phyloP scores from a whole-genome alignment of 2,797 vertebrate species.

The Lithobates pipiens region DNA sequence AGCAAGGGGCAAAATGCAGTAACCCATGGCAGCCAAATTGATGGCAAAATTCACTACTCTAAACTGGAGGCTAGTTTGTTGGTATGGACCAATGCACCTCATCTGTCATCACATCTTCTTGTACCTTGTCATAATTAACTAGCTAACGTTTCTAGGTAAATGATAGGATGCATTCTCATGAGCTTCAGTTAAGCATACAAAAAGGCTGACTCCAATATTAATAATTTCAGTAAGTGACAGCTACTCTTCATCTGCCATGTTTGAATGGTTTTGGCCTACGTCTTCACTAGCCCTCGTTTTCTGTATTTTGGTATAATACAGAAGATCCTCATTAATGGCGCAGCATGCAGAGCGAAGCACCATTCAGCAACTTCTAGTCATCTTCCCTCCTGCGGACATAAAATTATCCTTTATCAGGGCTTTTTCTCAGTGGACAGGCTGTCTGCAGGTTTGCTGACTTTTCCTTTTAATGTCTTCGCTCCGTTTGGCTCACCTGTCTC shows the following conservation, averaged over 20 bases:
- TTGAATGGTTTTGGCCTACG: background rate
- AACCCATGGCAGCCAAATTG: too few species aligned
- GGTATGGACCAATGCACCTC: too few species aligned
- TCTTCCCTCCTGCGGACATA: slow-evolving; percentile 40
- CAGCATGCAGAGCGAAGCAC: slow-evolving; percentile 15
- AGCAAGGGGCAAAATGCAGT: too few species aligned
- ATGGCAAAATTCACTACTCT: too few species aligned
- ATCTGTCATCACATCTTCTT: too few species aligned
- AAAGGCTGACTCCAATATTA: background rate
- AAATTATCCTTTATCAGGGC: slow-evolving; percentile 55
- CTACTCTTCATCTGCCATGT: background rate
- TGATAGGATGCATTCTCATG: too few species aligned
- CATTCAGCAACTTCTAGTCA: slow-evolving; percentile 39
- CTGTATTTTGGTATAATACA: slow-evolving; percentile 3
- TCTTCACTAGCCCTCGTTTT: background rate
- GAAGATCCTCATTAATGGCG: slow-evolving; percentile 47
- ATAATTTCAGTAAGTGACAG: background rate
- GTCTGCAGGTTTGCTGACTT: slow-evolving; percentile 44
- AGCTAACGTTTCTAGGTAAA: too few species aligned
- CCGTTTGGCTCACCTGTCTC: slow-evolving; percentile 50
- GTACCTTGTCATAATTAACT: too few species aligned
- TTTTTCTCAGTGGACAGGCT: slow-evolving; percentile 16
- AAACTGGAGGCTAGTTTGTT: too few species aligned
- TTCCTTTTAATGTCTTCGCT: slow-evolving; percentile 39
- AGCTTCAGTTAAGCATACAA: too few species aligned